Evolutionary conservation across 1,140 invertebrate species (phyloP), one percentile per base, ranked within the genome.

Genomic region (Tribolium madens): DNA sequence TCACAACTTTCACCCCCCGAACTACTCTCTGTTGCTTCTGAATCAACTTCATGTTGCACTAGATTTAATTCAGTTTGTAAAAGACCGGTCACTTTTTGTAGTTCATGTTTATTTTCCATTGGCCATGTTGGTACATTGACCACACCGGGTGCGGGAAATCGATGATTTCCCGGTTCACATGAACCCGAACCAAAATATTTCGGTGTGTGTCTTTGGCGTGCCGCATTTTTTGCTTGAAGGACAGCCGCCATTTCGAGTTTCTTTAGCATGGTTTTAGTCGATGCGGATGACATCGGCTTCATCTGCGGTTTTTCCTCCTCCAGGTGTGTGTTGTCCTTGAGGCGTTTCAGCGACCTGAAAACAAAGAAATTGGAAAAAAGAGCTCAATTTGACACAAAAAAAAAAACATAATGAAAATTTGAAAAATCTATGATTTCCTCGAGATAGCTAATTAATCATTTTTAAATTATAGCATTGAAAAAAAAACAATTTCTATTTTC

Each of bases 1-100:
- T 98, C 96, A 87, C 94, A 95, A 81, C 95, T 97, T 85, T 98
- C 96, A 26, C 95, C 95, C 46, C 96, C 96, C 33, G 96, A 97
- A 83, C 95, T 97, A 68, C 95, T 96, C 12, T 93, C 95, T 10
- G 97, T 98, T 10, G 94, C 96, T 88, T 98, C 96, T 12, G 96
- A 97, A 87, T 98, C 96, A 52, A 96, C 87, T 80, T 91, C 90
- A 53, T 88, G 87, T 81, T 95, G 91, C 50, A 95, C 88, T 73
- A 93, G 87, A 21, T 90, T 88, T 73, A 96, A 84, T 84, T 94
- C 93, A 0, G 89, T 91, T 6, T 90, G 86, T 47, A 96, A 86
- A 13, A 91, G 89, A 33, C 93, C 93, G 5, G 91, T 88, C 0
- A 93, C 90, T 68, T 89, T 89, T 75, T 92, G 89, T 36, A 94